A percentile compares a stretch with the other conserved stretches of the same genome.
These are phyloP conservation scores for Nemoura dubitans DNA, from an alignment of 2,888 invertebrate genomes.

Conservation along the genomic window DNA sequence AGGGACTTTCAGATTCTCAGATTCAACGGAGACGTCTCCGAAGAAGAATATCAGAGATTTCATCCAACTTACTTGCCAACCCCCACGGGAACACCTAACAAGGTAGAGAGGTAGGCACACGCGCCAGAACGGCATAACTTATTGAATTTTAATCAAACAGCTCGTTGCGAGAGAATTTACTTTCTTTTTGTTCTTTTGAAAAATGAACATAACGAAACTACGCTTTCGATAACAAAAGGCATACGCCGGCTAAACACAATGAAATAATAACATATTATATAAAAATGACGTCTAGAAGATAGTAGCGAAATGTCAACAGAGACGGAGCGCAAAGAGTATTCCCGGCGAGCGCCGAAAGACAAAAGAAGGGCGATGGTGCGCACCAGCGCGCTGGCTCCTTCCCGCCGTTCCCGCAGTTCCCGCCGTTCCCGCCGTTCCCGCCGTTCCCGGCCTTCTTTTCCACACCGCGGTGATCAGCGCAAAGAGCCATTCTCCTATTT, in stretches of 20 bases:
- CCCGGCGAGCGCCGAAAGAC: conserved; percentile 24
- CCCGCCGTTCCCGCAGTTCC: not conserved
- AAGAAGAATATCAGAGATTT: conserved; percentile 3
- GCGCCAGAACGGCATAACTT: conserved; percentile 20
- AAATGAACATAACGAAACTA: conserved; percentile 26
- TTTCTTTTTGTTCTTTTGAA: conserved; percentile 26
- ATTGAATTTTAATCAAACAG: conserved; percentile 35
- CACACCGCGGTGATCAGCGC: not conserved
- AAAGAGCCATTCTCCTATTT: not conserved
- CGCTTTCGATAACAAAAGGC: conserved; percentile 38
- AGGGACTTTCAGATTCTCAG: not conserved
- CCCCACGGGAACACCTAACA: not conserved
- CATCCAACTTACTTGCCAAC: not conserved
- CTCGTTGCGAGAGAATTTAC: not conserved
- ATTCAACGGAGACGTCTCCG: not conserved
- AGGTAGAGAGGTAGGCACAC: not conserved
- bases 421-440: not conserved
- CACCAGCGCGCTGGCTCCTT: conserved; percentile 13
- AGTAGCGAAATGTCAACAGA: conserved; percentile 42
- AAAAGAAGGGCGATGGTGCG: conserved; percentile 36
- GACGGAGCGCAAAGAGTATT: conserved; percentile 23
- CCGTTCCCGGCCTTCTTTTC: not conserved
- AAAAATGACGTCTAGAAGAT: conserved; percentile 41
- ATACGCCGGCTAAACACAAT: conserved; percentile 37
- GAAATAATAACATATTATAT: conserved; percentile 46